A percentile compares a stretch with the other conserved stretches of the same genome.
Evolutionary conservation across 2,113 vertebrate species (phyloP).

Genomic region (Toxotes jaculatrix): DNA sequence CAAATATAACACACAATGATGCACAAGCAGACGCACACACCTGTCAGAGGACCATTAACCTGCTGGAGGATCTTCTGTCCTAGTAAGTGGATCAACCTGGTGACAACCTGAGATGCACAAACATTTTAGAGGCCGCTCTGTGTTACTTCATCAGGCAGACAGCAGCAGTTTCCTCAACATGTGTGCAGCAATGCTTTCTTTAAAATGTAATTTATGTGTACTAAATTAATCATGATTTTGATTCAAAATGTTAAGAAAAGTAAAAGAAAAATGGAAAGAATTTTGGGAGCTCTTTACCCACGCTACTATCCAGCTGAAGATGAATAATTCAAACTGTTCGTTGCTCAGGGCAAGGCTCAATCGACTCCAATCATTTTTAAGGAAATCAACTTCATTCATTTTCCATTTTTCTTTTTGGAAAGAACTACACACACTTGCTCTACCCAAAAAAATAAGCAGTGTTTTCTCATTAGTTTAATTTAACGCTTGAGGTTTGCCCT

Average conservation of each 20-base stretch:
- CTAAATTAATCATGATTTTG: neutral
- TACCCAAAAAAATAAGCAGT: neutral
- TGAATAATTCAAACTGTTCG: neutral
- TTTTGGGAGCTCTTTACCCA: neutral
- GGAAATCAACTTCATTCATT: neutral
- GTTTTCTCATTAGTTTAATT: neutral
- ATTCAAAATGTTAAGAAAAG: neutral
- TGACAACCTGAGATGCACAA: conserved; percentile 89
- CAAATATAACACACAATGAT: neutral
- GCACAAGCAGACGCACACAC: conserved; percentile 73
- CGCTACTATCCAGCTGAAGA: neutral
- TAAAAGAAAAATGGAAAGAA: neutral
- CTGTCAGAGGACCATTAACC: conserved; percentile 86
- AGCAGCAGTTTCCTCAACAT: neutral
- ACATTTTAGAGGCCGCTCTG: neutral
- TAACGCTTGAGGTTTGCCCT: neutral
- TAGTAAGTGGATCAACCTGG: conserved; percentile 93
- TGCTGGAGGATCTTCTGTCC: conserved; percentile 97
- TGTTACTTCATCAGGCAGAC: neutral
- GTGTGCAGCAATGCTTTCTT: neutral
- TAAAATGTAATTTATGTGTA: neutral
- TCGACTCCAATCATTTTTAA: neutral
- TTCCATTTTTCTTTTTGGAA: neutral
- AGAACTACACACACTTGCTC: neutral
- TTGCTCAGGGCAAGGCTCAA: neutral